A percentile compares a stretch with the other conserved stretches of the same genome.
These are phyloP conservation scores for Prosopocoilus inquinatus DNA, from an alignment of 2,888 invertebrate genomes.

Conservation along the genomic window DNA sequence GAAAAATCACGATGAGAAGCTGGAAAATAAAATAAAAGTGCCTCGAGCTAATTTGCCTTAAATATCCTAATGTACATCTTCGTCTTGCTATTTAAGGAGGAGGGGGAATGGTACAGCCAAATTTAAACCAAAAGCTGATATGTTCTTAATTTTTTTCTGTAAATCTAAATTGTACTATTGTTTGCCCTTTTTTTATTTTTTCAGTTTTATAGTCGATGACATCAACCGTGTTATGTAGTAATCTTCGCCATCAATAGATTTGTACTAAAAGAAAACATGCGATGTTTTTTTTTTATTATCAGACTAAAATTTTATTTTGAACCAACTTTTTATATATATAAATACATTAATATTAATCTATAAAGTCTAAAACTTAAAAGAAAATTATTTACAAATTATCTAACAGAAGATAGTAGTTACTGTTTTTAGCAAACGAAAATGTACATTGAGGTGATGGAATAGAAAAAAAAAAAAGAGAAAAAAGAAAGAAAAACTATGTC, in stretches of 20 bases:
- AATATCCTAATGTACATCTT: constrained; percentile 27
- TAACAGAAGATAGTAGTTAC: constrained; percentile 16
- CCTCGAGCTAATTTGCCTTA: constrained; percentile 5
- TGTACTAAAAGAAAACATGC: constrained; percentile 17
- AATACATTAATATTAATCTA: constrained; percentile 21
- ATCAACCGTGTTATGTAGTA: neutral
- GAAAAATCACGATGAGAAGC: too few species aligned
- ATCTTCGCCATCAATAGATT: neutral
- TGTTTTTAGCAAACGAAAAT: constrained; percentile 39
- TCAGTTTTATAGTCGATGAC: too few species aligned
- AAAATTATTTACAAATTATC: constrained; percentile 15
- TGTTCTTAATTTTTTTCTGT: neutral
- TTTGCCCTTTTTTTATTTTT: too few species aligned
- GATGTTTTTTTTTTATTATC: constrained; percentile 15
- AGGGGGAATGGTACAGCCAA: too few species aligned
- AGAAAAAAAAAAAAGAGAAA: neutral
- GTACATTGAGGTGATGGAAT: constrained; percentile 35
- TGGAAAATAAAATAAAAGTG: neutral
- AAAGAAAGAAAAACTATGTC: constrained; percentile 43
- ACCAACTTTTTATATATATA: constrained; percentile 18
- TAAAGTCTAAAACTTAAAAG: constrained; percentile 15
- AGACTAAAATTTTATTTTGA: constrained; percentile 22
- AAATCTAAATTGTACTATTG: neutral
- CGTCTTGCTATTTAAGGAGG: constrained; percentile 21
- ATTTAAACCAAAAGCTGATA: neutral